Base-by-base conservation (phyloP, 2,113 vertebrate genomes). In the Alces alces region DNA sequence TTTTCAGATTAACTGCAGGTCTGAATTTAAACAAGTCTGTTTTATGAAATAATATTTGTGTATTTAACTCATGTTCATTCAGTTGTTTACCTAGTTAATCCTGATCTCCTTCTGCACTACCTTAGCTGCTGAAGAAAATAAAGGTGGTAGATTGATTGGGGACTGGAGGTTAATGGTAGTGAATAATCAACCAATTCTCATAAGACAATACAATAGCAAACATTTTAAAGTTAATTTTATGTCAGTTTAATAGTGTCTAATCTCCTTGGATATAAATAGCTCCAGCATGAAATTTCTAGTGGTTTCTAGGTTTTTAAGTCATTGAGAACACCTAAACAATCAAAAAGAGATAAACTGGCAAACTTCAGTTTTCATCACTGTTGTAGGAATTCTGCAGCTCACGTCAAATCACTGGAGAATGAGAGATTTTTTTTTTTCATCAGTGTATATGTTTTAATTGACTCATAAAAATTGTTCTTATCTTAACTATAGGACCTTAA, bases 271-370 rank as follows among this genome's bases (percentile, higher is more conserved):
- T 87, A 95, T 30, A 95, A 93, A 57, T 60, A 91, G 47, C 57
- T 93, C 36, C 92, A 95, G 0, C 47, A 47, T 97, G 89, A 96
- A 95, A 89, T 96, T 96, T 93, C 47, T 97, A 47, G 50, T 23
- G 15, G n/a, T 96, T 98, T 58, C 87, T 84, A 86, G 64, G 79
- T 90, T 86, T 78, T 95, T 92, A 83, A 1, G 97, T 98, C 96
- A 45, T 96, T 97, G 96, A 98, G 92, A 45, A 55, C 94, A 97
- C 84, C n/a, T 93, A 80, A 98, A 95, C 78, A 43, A 92, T 79
- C 60, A 50, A 80, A 78, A 96, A 89, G 93, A 73, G 82, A 39
- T 95, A 84, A 93, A 92, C 80, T 78, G 85, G 57, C 96, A 98
- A 97, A 87, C 80, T 66, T 90, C 80, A 87, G 1, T 78, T 98